Evolutionary conservation across 2,113 vertebrate species (phyloP), one percentile per base, ranked within the genome.

Genomic region (Onychostruthus taczanowskii): DNA sequence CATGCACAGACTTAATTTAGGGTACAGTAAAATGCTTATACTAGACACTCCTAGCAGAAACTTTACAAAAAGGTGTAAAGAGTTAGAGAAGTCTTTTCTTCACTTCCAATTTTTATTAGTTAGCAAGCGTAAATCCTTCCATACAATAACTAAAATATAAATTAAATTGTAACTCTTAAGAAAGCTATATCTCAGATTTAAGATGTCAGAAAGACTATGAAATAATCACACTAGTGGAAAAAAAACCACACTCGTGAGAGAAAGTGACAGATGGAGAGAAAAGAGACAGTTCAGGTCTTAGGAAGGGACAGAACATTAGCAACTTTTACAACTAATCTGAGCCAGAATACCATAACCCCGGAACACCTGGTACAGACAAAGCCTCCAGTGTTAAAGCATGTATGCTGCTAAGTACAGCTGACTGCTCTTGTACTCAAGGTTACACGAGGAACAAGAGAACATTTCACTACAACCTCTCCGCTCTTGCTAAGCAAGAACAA

Each of bases 401-500:
- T 16, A 23, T 13, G 46, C 4, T 67, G 90, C 77, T 52, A 75
- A 26, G 76, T 75, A 62, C 92, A 95, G 92, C 93, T 90, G 88
- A 23, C 93, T 78, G 88, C 88, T 94, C 69, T 72, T 41, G 41
- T 28, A 8, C 90, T 79, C 83, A 91, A 87, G 92, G 90, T 89
- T 92, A 86, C 47, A 5, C 0, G 0, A 68, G 44, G 64, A 95
- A 90, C 94, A 94, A 90, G 61, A 61, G 62, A 75, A 75, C 69
- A 21, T n/a, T 95, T 94, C 90, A 96, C 62, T 66, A 31, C 76
- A 63, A 75, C 64, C 73, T 84, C 90, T 84, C 72, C 69, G 78
- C 72, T 95, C 90, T 35, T 78, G 76, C 67, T 63, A 83, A 24
- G 39, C 70, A 90, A 82, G 85, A 95, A 81, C 83, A 96, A 93